Evolutionary conservation across 2,113 vertebrate species (phyloP), one percentile per base, ranked within the genome.

Genomic region (Fukomys damarensis): DNA sequence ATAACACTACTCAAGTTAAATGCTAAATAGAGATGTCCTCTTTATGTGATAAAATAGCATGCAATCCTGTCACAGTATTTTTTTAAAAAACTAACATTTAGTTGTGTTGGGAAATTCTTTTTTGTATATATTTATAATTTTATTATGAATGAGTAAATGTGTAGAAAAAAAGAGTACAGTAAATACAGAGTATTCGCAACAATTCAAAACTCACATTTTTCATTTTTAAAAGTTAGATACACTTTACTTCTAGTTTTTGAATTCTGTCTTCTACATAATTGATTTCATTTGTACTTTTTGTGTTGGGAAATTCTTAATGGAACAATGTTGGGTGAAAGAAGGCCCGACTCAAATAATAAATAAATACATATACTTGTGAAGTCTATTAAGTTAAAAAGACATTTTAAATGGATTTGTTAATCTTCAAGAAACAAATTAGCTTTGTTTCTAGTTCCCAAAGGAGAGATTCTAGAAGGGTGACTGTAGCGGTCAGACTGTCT

Each of bases 141-240:
- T 85, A 58, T 79, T 93, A 72, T 89, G 22, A 89, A 35, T 54
- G 88, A 84, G 41, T 9, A 86, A 70, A 85, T 76, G 86, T 95
- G 58, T 49, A 91, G 38, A 92, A 85, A 59, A 66, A 96, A 70
- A 68, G 19, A 61, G 35, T 90, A 41, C 92, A 76, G 76, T 76
- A 49, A 92, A 46, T 5, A 59, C 61, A 72, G 58, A 43, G 26
- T 81, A 28, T 72, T 38, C 83, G 12, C 19, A 63, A 63, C 28
- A 88, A n/a, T 38, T 95, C 8, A 41, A 68, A 95, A 94, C 63
- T 87, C 52, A 68, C 8, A 46, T 90, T 56, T 80, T 17, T 68
- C 41, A 76, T 68, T 87, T 92, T 80, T 43, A 94, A 58, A 95
- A 49, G 9, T 66, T 83, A 68, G 19, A 7, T 90, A 46, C 0